These are phyloP conservation scores for Formica selysi DNA, from an alignment of 1,140 invertebrate species.

Conservation along the genomic window DNA sequence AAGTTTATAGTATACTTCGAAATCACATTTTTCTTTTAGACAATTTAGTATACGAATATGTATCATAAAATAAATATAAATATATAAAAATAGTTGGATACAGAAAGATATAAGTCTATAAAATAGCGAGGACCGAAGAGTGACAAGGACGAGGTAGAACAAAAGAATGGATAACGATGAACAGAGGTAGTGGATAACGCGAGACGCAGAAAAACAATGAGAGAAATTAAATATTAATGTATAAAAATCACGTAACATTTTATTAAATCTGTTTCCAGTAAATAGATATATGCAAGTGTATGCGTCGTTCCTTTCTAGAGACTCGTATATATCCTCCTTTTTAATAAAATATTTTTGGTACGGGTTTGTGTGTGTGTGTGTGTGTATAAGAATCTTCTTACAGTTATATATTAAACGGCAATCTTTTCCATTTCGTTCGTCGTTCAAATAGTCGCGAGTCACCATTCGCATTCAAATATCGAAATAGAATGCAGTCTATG, in stretches of 20 bases:
- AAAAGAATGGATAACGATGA: slow-evolving; percentile 18
- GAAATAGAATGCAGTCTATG: slow-evolving; percentile 72
- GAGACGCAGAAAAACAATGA: slow-evolving; percentile 68
- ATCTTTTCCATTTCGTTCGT: slow-evolving; percentile 37
- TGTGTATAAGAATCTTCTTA: slow-evolving; percentile 61
- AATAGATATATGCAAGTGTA: slow-evolving; percentile 76
- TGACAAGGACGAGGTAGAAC: slow-evolving; percentile 21
- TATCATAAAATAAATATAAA: not conserved
- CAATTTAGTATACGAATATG: not conserved
- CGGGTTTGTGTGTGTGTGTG: slow-evolving; percentile 69
- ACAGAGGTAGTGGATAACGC: slow-evolving; percentile 43
- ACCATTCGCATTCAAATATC: slow-evolving; percentile 59
- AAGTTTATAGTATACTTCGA: not conserved
- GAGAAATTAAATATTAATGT: slow-evolving; percentile 79
- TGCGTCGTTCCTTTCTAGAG: slow-evolving; percentile 74
- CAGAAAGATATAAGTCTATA: not conserved
- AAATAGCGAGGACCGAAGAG: not conserved
- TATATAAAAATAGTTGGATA: not conserved
- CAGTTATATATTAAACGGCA: slow-evolving; percentile 44
- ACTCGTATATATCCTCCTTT: slow-evolving; percentile 68
- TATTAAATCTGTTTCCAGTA: slow-evolving; percentile 81
- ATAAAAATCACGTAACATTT: slow-evolving; percentile 85
- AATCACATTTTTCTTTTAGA: not conserved
- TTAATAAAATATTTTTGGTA: slow-evolving; percentile 83
- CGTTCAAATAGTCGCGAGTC: slow-evolving; percentile 49